A percentile compares a stretch with the other conserved stretches of the same genome.
phyloP scores from a whole-genome alignment of 1,140 invertebrate genomes.

The Cyrtorhinus lividipennis region DNA sequence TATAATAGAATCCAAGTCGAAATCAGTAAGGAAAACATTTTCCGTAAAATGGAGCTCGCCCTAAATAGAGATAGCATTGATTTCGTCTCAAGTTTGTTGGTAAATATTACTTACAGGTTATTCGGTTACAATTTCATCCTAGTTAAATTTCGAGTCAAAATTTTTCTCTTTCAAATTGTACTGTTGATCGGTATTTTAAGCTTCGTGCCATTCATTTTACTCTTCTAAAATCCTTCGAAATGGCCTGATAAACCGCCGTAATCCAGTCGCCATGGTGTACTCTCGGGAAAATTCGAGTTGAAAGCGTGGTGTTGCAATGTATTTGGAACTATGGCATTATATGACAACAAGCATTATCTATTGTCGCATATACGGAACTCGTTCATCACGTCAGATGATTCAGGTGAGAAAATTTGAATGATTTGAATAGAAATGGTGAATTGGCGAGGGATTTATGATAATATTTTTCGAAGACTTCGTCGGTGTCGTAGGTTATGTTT shows the following conservation, averaged over 20 bases:
- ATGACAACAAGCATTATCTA: conserved; percentile 84
- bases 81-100: not conserved
- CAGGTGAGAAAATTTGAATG: conserved; percentile 40
- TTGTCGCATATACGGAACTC: conserved; percentile 83
- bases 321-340: conserved; percentile 60
- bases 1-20: too few relatives aligned
- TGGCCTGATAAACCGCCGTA: not conserved
- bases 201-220: too few relatives aligned
- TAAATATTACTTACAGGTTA: conserved; percentile 9
- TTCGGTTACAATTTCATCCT: not conserved
- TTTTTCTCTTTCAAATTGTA: too few relatives aligned
- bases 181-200: not conserved
- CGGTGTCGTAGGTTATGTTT: conserved; percentile 5
- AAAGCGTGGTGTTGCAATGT: conserved; percentile 24
- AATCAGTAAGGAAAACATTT: too few relatives aligned
- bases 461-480: too few relatives aligned
- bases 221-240: not conserved
- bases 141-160: not conserved
- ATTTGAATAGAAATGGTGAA: too few relatives aligned
- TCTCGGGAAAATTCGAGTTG: not conserved
- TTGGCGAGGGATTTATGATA: too few relatives aligned
- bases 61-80: not conserved
- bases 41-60: too few relatives aligned
- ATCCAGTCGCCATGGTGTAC: not conserved
- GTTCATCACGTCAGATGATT: conserved; percentile 90